Base-by-base conservation (phyloP, 2,113 vertebrate species). In the Colius striatus region DNA sequence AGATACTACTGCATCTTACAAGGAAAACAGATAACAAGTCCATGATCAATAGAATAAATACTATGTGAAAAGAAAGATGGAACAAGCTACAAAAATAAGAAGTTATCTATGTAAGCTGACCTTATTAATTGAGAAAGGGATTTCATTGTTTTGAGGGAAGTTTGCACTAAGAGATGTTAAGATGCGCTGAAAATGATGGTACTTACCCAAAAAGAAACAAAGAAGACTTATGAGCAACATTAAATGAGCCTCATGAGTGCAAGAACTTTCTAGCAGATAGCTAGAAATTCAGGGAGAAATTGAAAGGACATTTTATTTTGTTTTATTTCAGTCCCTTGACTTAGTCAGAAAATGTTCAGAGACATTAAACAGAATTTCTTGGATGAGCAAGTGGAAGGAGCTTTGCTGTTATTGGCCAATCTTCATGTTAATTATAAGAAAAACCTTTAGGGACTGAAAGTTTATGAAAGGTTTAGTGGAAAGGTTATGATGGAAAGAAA, bases 291-390 rank as follows among this genome's bases (percentile, higher is more conserved):
- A 73, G 63, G n/a, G 48, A 5, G 4, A 88, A 95, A 80, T 74
- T 14, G n/a, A 66, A 86, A 60, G 20, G 14, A 9, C 10, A 13
- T 90, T 79, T 81, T 84, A 32, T 83, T 17, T 74, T 71, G 30
- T 55, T 45, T 89, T 43, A n/a, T 84, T 95, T 92, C 58, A 68
- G 27, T 65, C 38, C 34, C 38, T 78, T 82, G 57, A 70, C 17
- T 90, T 58, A 57, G 17, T 43, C 8, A 9, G 29, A 87, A 76
- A 68, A 58, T 27, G 10, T 66, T 70, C 74, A 70, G 65, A 87
- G 30, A 84, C 27, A 76, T 91, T 91, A 96, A 94, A 87, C 14
- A 51, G 50, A 92, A 75, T 74, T 93, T 80, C 55, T 90, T 74
- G 53, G n/a, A 81, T 54, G 29, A 92, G 41, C 18, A 71, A 83